phyloP scores from a whole-genome alignment of 2,888 invertebrate genomes.

The Gandaritis pyraliata region DNA sequence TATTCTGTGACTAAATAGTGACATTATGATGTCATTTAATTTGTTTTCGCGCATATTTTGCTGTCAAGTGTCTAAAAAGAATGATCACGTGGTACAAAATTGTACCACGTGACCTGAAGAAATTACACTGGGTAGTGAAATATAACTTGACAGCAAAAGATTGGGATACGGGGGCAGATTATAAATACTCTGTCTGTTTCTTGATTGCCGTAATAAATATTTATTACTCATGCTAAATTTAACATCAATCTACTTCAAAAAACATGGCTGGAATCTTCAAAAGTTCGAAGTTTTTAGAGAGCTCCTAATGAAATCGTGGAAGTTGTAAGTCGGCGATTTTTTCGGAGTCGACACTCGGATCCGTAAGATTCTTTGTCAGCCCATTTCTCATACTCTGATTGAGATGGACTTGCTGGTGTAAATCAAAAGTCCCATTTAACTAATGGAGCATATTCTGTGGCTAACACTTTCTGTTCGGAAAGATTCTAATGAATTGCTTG shows the following conservation, averaged over 20 bases:
- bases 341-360: slow-evolving; percentile 51
- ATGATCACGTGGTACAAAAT: too few species aligned
- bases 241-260: slow-evolving; percentile 66
- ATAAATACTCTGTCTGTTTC: slow-evolving; percentile 37
- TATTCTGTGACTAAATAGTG: too few species aligned
- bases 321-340: slow-evolving; percentile 52
- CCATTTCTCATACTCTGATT: slow-evolving; percentile 63
- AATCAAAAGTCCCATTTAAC: slow-evolving; percentile 25
- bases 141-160: too few species aligned
- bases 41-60: too few species aligned
- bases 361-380: slow-evolving; percentile 63
- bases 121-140: too few species aligned
- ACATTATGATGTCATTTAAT: too few species aligned
- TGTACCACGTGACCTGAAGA: too few species aligned
- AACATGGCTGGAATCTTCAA: slow-evolving; percentile 60
- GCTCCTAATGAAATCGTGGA: slow-evolving; percentile 60
- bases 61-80: too few species aligned
- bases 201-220: slow-evolving; percentile 48
- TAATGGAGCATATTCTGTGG: slow-evolving; percentile 22
- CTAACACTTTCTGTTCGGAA: slow-evolving; percentile 24
- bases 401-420: slow-evolving; percentile 53
- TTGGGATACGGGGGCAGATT: too few species aligned
- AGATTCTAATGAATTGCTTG: slow-evolving; percentile 22
- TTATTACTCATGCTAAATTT: slow-evolving; percentile 51
- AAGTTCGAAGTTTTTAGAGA: slow-evolving; percentile 61